A percentile compares a stretch with the other conserved stretches of the same genome.
Conservation (phyloP, 2,113 vertebrate species). For the Etheostoma spectabile region DNA sequence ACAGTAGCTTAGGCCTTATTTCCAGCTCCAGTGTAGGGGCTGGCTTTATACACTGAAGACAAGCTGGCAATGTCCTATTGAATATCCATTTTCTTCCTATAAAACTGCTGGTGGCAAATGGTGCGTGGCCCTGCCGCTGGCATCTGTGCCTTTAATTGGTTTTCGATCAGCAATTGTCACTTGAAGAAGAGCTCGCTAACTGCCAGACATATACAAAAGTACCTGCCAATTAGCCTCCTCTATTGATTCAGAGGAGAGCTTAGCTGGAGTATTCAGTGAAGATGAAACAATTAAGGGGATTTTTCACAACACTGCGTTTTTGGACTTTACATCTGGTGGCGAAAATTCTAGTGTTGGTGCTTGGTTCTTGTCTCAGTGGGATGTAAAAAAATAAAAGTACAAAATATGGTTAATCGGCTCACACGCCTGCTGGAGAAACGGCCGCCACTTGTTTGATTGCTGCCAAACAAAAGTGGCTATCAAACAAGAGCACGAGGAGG, state of each 20-base stretch:
- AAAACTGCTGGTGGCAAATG: constrained; percentile 44
- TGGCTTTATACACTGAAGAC: constrained; percentile 9
- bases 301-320: constrained; percentile 45
- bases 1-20: neutral
- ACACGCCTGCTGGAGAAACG: constrained; percentile 12
- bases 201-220: constrained; percentile 59
- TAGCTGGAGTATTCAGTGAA: constrained; percentile 42
- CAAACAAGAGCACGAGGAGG: constrained; percentile 34
- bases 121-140: constrained; percentile 4
- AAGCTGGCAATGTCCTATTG: constrained; percentile 36
- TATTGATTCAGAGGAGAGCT: constrained; percentile 64
- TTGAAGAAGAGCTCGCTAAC: constrained; percentile 52
- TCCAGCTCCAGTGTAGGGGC: neutral
- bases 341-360: constrained; percentile 50
- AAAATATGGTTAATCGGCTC: constrained; percentile 52
- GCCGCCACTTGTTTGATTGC: constrained; percentile 30
- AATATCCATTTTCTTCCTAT: constrained; percentile 55
- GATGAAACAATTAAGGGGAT: constrained; percentile 28
- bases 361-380: constrained; percentile 36
- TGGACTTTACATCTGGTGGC: constrained; percentile 15
- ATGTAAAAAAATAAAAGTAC: constrained; percentile 15
- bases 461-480: constrained; percentile 40
- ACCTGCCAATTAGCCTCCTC: constrained; percentile 67
- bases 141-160: constrained; percentile 67
- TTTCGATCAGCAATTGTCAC: constrained; percentile 72